phyloP scores from a whole-genome alignment of 2,888 invertebrate species.

The Scrobipalpa atriplicella region DNA sequence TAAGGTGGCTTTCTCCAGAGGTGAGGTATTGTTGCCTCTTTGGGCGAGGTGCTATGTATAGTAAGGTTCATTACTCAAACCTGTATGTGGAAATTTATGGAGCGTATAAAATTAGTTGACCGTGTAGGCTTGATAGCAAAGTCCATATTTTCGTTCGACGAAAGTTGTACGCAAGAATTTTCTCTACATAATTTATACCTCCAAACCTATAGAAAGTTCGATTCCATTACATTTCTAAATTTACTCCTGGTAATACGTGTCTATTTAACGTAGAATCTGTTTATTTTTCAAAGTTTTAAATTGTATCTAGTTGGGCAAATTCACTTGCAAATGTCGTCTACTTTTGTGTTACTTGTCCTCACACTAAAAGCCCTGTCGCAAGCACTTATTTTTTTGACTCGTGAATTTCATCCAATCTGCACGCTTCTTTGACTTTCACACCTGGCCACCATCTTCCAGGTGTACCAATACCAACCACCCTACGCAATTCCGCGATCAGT shows the following conservation, averaged over 20 bases:
- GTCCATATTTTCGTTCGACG: not conserved
- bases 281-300: no score
- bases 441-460: not conserved
- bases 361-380: no score
- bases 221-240: not conserved
- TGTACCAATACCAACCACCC: slow-evolving; percentile 37
- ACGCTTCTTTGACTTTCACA: no score
- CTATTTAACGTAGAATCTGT: no score
- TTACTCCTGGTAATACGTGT: not conserved
- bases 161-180: not conserved
- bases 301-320: no score
- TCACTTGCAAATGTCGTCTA: no score
- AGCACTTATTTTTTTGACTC: no score
- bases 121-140: not conserved
- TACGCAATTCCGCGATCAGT: slow-evolving; percentile 61
- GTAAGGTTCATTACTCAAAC: slow-evolving; percentile 19
- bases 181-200: not conserved
- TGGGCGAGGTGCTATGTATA: slow-evolving; percentile 22
- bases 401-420: no score
- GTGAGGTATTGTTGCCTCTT: slow-evolving; percentile 34
- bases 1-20: slow-evolving; percentile 66
- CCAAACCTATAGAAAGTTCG: not conserved
- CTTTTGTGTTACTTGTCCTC: no score
- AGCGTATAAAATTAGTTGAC: slow-evolving; percentile 19
- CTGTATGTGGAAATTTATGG: slow-evolving; percentile 17